phyloP scores from a whole-genome alignment of 2,797 vertebrate genomes.

The Nyctalus aviator region DNA sequence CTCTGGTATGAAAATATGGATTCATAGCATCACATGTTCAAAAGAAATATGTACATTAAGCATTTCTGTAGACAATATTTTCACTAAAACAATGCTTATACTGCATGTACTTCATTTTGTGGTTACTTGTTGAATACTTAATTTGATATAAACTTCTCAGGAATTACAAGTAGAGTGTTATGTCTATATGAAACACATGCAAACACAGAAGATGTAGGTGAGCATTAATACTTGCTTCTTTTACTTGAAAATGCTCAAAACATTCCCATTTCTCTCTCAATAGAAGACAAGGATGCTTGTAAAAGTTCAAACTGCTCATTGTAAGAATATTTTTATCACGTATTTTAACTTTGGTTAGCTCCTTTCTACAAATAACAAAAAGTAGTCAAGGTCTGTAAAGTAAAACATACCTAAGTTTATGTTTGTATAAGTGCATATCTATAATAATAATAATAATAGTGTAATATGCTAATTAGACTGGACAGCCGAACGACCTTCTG shows the following conservation, averaged over 20 bases:
- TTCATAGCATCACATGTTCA: not conserved
- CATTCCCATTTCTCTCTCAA: not conserved
- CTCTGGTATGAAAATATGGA: not conserved
- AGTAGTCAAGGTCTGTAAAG: not conserved
- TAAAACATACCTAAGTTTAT: not conserved
- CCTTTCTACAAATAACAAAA: conserved; percentile 2
- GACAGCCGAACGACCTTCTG: no score
- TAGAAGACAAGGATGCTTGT: not conserved
- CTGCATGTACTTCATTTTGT: not conserved
- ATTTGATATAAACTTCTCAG: not conserved
- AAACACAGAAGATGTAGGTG: not conserved
- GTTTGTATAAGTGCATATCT: not conserved
- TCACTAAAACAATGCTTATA: conserved; percentile 1
- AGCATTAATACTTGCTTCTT: not conserved
- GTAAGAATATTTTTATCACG: not conserved
- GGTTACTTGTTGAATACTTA: not conserved
- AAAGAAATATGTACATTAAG: not conserved
- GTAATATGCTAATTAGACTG: no score
- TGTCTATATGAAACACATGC: not conserved
- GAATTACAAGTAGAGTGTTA: not conserved
- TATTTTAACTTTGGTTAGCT: not conserved
- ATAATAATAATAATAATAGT: no score
- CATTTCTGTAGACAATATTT: conserved; percentile 4
- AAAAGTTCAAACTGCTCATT: not conserved
- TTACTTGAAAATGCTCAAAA: not conserved